Percentiles rank a stretch among this genome's conserved stretches.
These are phyloP conservation scores for Caenorhabditis brenneri DNA, from an alignment of 1,140 invertebrate genomes.

Conservation along the genomic window DNA sequence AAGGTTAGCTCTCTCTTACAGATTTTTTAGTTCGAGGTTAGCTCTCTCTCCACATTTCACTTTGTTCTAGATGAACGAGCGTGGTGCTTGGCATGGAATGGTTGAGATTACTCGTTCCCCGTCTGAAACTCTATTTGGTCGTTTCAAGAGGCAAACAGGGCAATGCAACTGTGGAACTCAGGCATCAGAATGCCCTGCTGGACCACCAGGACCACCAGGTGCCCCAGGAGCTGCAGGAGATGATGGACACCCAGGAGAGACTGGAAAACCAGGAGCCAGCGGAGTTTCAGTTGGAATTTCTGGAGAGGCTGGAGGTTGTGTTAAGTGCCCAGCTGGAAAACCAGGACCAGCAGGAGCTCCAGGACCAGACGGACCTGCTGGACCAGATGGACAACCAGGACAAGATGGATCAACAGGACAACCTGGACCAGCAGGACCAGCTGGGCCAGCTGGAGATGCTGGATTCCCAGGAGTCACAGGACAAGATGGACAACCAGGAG, in stretches of 20 bases:
- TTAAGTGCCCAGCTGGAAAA: too few relatives aligned
- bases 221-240: too few relatives aligned
- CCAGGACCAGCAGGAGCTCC: constrained; percentile 51
- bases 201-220: constrained; percentile 68
- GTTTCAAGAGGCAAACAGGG: constrained; percentile 39
- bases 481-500: constrained; percentile 53
- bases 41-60: too few relatives aligned
- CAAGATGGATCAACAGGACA: constrained; percentile 61
- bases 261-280: constrained; percentile 21
- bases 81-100: constrained; percentile 44
- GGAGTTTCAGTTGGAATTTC: constrained; percentile 15
- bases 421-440: constrained; percentile 64
- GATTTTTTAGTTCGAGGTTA: too few relatives aligned
- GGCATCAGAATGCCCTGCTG: constrained; percentile 53
- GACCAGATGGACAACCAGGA: constrained; percentile 42
- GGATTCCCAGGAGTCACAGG: constrained; percentile 61
- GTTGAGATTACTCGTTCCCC: not conserved
- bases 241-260: constrained; percentile 32
- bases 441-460: constrained; percentile 66
- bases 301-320: constrained; percentile 12
- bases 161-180: constrained; percentile 39
- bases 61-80: not conserved
- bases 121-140: constrained; percentile 1
- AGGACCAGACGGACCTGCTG: constrained; percentile 46
- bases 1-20: too few relatives aligned